These are phyloP conservation scores for Therioaphis trifolii DNA, from an alignment of 2,888 invertebrate species.

Conservation along the genomic window DNA sequence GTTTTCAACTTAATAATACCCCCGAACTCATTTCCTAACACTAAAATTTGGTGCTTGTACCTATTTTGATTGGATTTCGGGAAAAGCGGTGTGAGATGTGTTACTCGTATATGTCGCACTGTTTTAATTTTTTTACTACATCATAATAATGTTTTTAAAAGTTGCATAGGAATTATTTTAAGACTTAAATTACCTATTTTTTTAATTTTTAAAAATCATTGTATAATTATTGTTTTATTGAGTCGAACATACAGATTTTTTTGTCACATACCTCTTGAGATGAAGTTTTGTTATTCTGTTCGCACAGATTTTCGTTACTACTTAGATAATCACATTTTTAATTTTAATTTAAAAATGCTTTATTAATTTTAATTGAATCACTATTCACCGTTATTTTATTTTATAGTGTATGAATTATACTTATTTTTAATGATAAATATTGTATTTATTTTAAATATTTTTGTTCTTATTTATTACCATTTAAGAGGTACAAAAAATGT, in stretches of 20 bases:
- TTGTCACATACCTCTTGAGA: slow-evolving; percentile 50
- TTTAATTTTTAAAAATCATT: slow-evolving; percentile 58
- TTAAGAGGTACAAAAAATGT: slow-evolving; percentile 61
- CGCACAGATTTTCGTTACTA: slow-evolving; percentile 60
- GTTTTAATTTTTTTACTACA: slow-evolving; percentile 60
- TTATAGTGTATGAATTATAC: slow-evolving; percentile 61
- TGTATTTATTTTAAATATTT: slow-evolving; percentile 54
- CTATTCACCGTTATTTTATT: slow-evolving; percentile 62
- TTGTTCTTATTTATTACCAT: slow-evolving; percentile 62
- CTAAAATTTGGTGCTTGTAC: slow-evolving; percentile 61
- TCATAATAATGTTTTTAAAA: slow-evolving; percentile 57
- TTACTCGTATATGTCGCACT: slow-evolving; percentile 34
- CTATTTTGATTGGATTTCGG: slow-evolving; percentile 61
- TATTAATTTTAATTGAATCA: slow-evolving; percentile 61
- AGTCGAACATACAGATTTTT: slow-evolving; percentile 55
- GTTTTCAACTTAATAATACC: slow-evolving; percentile 55
- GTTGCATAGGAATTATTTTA: slow-evolving; percentile 58
- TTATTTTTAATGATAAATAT: slow-evolving; percentile 48
- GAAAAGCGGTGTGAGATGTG: slow-evolving; percentile 56
- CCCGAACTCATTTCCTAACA: slow-evolving; percentile 61
- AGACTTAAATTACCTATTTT: slow-evolving; percentile 60
- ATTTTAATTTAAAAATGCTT: slow-evolving; percentile 61
- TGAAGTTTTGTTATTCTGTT: slow-evolving; percentile 57
- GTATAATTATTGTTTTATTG: slow-evolving; percentile 60
- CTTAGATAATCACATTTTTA: slow-evolving; percentile 62